Evolutionary conservation across 2,888 invertebrate genomes (phyloP).

Genomic region (Agrilus mali): DNA sequence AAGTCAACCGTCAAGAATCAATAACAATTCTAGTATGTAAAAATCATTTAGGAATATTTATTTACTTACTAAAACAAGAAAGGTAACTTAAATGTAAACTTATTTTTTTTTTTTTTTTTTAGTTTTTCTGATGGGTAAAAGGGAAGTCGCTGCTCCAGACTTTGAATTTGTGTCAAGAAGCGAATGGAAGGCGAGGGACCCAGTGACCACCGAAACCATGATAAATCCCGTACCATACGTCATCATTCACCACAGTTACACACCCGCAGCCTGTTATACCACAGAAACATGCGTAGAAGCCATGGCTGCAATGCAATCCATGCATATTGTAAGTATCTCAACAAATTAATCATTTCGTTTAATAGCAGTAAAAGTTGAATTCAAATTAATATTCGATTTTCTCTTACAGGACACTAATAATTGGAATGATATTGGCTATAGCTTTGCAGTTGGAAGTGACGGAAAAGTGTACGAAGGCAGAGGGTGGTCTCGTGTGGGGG

Average conservation of each 20-base stretch:
- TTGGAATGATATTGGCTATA: constrained; percentile 62
- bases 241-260: constrained; percentile 59
- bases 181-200: constrained; percentile 46
- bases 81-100: too few species aligned
- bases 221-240: constrained; percentile 50
- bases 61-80: too few species aligned
- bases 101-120: too few species aligned
- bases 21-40: too few species aligned
- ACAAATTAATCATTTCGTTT: neutral
- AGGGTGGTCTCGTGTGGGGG: constrained; percentile 56
- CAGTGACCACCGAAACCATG: constrained; percentile 36
- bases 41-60: too few species aligned
- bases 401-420: constrained; percentile 27
- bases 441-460: constrained; percentile 62
- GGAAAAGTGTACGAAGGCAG: constrained; percentile 58
- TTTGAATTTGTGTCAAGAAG: constrained; percentile 32
- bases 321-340: constrained; percentile 37
- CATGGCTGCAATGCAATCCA: constrained; percentile 54
- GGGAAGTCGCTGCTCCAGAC: neutral
- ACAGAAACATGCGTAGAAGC: constrained; percentile 39
- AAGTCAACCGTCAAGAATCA: too few species aligned
- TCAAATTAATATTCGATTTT: too few species aligned
- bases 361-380: too few species aligned
- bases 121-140: too few species aligned
- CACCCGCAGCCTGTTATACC: constrained; percentile 46